phyloP scores from a whole-genome alignment of 2,797 vertebrate species.

The Leptatherina wallacei region DNA sequence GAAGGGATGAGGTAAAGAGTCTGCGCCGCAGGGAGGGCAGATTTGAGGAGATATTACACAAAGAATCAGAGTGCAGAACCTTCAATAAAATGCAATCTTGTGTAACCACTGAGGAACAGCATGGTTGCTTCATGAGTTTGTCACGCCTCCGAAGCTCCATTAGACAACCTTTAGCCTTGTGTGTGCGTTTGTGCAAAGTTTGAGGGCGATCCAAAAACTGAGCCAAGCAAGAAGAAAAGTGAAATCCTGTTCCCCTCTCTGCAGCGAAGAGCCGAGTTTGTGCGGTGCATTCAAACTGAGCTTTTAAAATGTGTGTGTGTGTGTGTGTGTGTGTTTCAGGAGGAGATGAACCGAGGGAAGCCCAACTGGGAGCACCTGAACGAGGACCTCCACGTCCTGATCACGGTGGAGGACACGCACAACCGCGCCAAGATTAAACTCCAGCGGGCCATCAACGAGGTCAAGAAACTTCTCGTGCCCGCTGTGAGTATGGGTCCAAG shows the following conservation, averaged over 20 bases:
- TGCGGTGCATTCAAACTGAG: conserved; percentile 52
- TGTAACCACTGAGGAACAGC: conserved; percentile 39
- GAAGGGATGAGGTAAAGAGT: not conserved
- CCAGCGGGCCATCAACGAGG: conserved; percentile 96
- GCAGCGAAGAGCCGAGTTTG: conserved; percentile 16
- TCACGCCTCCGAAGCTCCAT: conserved; percentile 33
- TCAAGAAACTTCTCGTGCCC: conserved; percentile 96
- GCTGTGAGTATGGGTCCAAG: conserved; percentile 88
- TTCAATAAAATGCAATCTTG: conserved; percentile 39
- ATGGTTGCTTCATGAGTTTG: conserved; percentile 31
- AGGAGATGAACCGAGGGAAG: conserved; percentile 98
- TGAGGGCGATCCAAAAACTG: conserved; percentile 42
- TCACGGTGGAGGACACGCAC: conserved; percentile 99
- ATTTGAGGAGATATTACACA: conserved; percentile 15
- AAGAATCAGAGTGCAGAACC: conserved; percentile 20
- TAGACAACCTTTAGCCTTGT: conserved; percentile 56
- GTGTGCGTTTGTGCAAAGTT: conserved; percentile 32
- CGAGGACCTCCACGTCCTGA: conserved; percentile 97
- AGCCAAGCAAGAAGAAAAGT: conserved; percentile 60
- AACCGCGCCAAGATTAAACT: conserved; percentile 99
- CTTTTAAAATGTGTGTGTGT: conserved; percentile 37
- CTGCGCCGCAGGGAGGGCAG: not conserved
- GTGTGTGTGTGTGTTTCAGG: conserved; percentile 81
- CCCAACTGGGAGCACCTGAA: conserved; percentile 99
- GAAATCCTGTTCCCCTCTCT: conserved; percentile 45